phyloP scores from a whole-genome alignment of 2,888 invertebrate genomes.

The Heliconius erato region DNA sequence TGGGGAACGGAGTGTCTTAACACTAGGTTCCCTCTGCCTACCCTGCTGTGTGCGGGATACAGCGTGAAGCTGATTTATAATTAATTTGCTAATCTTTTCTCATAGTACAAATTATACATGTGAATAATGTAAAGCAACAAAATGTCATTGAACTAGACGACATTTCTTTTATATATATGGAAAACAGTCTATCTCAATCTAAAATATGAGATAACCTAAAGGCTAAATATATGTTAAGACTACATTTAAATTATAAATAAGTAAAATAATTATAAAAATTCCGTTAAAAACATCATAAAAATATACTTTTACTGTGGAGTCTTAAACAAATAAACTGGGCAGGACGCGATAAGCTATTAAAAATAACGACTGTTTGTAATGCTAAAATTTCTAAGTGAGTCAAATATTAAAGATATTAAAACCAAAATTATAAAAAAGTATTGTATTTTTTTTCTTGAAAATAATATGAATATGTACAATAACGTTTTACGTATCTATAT shows the following conservation, averaged over 20 bases:
- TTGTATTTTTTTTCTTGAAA: no score
- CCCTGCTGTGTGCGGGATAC: no score
- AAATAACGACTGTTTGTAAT: slow-evolving; percentile 20
- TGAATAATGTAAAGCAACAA: no score
- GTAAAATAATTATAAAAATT: background rate
- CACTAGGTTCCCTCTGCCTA: no score
- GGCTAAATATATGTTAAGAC: no score
- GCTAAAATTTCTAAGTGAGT: background rate
- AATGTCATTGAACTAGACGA: no score
- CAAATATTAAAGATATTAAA: background rate
- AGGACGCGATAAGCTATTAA: slow-evolving; percentile 27
- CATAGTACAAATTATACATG: no score
- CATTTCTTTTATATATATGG: background rate
- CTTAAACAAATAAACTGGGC: slow-evolving; percentile 25
- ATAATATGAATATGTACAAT: no score
- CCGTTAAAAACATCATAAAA: background rate
- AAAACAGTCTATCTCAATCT: background rate
- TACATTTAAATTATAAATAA: background rate
- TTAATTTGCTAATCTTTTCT: no score
- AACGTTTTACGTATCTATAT: background rate
- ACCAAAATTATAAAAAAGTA: background rate
- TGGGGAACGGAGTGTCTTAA: no score
- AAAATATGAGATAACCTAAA: no score
- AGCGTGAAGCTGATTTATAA: no score
- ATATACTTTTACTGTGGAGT: background rate